A percentile compares a stretch with the other conserved stretches of the same genome.
Conservation (phyloP, 35 echinoderm and acorn worm species). For the Heliocidaris tuberculata region DNA sequence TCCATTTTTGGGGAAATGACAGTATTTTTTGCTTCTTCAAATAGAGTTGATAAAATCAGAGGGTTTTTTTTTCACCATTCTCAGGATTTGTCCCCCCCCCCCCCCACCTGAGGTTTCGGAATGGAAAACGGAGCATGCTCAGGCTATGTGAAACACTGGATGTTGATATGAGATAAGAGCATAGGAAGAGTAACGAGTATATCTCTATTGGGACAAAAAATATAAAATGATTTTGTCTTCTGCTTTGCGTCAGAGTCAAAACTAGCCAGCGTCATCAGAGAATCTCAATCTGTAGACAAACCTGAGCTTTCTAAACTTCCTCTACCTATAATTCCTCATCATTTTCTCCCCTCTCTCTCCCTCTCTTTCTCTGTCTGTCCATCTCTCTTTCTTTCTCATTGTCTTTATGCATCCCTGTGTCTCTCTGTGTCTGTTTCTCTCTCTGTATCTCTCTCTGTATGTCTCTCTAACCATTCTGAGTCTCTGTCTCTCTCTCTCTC, state of each 20-base stretch:
- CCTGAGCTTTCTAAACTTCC: not conserved
- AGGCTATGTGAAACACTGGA: not conserved
- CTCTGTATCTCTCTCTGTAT: too few species aligned
- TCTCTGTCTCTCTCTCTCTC: too few species aligned
- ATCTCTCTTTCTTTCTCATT: not conserved
- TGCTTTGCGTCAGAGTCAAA: not conserved
- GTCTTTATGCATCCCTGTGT: not conserved
- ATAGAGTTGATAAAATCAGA: conserved; percentile 20
- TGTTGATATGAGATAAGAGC: not conserved
- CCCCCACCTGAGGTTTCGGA: conserved; percentile 14
- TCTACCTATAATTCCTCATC: not conserved
- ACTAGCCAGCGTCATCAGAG: not conserved
- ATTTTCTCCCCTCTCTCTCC: not conserved
- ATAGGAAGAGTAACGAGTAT: not conserved
- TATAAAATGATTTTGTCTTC: not conserved
- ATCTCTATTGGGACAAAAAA: not conserved
- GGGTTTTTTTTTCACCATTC: not conserved
- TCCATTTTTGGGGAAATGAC: conserved; percentile 40
- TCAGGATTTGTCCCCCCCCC: not conserved
- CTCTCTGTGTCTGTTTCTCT: not conserved
- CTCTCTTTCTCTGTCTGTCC: not conserved
- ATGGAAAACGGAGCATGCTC: not conserved
- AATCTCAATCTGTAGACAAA: conserved; percentile 1
- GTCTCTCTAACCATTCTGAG: too few species aligned
- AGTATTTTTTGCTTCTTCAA: conserved; percentile 31